Conservation (phyloP, 1,140 invertebrate species). For the Eubasilissa regina region DNA sequence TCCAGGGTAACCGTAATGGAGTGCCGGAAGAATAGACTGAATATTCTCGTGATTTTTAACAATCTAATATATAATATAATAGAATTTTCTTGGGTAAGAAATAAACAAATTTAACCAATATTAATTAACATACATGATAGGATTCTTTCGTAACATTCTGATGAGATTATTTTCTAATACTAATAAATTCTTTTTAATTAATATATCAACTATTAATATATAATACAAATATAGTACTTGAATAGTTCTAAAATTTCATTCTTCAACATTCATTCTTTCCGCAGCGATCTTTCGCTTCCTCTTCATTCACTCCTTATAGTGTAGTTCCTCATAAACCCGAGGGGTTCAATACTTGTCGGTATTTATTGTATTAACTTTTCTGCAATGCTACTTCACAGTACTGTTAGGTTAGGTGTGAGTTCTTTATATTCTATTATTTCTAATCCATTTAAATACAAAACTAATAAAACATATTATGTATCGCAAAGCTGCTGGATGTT, state of each 20-base stretch:
- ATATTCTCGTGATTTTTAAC: not conserved
- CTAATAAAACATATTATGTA: no score
- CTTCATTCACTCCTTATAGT: not conserved
- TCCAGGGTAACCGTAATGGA: no score
- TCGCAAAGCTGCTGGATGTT: no score
- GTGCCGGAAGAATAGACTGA: no score
- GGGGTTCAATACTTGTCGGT: conserved; percentile 25
- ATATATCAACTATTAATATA: conserved; percentile 35
- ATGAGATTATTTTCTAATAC: conserved; percentile 6
- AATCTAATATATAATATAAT: conserved; percentile 1
- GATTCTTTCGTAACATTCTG: conserved; percentile 32
- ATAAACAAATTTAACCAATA: not conserved
- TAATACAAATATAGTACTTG: conserved; percentile 38
- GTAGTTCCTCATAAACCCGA: not conserved
- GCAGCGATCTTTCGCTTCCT: not conserved
- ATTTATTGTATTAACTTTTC: not conserved
- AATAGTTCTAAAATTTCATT: not conserved
- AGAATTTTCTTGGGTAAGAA: not conserved
- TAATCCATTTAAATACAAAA: no score
- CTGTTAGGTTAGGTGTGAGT: no score
- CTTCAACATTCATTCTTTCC: conserved; percentile 10
- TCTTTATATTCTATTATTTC: no score
- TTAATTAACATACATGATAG: conserved; percentile 1
- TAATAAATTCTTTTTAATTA: conserved; percentile 37
- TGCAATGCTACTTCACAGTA: no score